Evolutionary conservation across 2,113 vertebrate species (phyloP), one percentile per base, ranked within the genome.

Genomic region (Myrmecophaga tridactyla): DNA sequence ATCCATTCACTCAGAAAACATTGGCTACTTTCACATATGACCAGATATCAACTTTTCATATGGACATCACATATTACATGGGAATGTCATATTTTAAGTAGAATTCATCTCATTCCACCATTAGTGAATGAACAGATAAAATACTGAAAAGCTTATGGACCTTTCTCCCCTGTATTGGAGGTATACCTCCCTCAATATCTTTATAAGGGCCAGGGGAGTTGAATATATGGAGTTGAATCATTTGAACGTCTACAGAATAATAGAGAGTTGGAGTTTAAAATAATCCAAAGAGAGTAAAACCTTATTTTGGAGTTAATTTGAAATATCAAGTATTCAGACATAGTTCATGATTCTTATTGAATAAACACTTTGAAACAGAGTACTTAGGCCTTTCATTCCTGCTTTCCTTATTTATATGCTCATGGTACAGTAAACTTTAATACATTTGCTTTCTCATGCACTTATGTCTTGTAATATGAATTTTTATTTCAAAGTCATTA

Each of bases 231-330:
- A 86, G 11, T 51, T 39, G 25, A 67, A 11, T 93, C 25, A 63
- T 69, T 88, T 92, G 17, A 73, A 85, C 69, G 58, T 48, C 41
- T 67, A 25, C 2, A 48, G 23, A 34, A 14, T 69, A 39, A 7
- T 56, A 17, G 39, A 75, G 27, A 18, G 25, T 14, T 60, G 34
- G 78, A 12, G 58, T 89, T 95, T 90, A 88, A 84, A 90, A 81
- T 88, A 81, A 85, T 60, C 3, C 13, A 1, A 34, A 90, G n/a
- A 53, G 31, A 85, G 25, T 43, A 77, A 88, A 90, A 29, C 17
- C 13, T 96, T 92, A 53, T 85, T 94, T 92, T 67, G 53, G 41
- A 72, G 41, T 75, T 75, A 60, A 36, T 56, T 83, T 96, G 70
- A 86, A 96, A 70, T 70, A 25, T 20, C 7, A 53, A 51, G 51